phyloP scores from a whole-genome alignment of 2,888 invertebrate genomes.

The Hemithea aestivaria region DNA sequence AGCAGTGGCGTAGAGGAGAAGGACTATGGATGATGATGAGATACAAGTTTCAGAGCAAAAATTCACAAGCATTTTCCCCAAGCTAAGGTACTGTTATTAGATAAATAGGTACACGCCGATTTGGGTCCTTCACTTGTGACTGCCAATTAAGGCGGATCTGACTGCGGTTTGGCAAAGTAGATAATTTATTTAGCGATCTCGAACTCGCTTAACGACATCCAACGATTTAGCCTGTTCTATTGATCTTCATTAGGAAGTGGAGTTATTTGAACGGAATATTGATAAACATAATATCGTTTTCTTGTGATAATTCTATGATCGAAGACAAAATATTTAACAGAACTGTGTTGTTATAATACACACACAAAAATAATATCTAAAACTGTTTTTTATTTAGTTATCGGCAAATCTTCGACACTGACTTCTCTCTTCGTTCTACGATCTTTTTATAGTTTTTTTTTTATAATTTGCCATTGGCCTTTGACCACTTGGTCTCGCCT shows the following conservation, averaged over 20 bases:
- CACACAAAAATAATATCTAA: no score
- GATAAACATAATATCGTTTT: background rate
- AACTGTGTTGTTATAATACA: no score
- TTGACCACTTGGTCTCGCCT: no score
- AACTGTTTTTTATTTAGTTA: no score
- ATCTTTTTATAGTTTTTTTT: no score
- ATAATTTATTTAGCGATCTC: conserved; percentile 20
- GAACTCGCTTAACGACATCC: conserved; percentile 17
- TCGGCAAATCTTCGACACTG: no score
- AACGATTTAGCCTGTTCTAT: conserved; percentile 14
- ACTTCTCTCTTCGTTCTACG: no score
- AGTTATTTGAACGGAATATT: conserved; percentile 8
- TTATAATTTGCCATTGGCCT: no score
- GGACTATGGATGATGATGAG: no score
- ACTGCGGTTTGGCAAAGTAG: conserved; percentile 20
- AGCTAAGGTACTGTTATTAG: background rate
- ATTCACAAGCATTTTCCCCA: background rate
- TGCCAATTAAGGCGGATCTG: conserved; percentile 17
- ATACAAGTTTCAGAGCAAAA: background rate
- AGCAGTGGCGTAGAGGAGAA: no score
- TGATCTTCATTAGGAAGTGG: conserved; percentile 10
- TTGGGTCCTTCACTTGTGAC: conserved; percentile 14
- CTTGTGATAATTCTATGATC: no score
- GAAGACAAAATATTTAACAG: no score
- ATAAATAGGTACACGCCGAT: conserved; percentile 2